phyloP scores from a whole-genome alignment of 2,113 vertebrate species.

The Garra rufa region DNA sequence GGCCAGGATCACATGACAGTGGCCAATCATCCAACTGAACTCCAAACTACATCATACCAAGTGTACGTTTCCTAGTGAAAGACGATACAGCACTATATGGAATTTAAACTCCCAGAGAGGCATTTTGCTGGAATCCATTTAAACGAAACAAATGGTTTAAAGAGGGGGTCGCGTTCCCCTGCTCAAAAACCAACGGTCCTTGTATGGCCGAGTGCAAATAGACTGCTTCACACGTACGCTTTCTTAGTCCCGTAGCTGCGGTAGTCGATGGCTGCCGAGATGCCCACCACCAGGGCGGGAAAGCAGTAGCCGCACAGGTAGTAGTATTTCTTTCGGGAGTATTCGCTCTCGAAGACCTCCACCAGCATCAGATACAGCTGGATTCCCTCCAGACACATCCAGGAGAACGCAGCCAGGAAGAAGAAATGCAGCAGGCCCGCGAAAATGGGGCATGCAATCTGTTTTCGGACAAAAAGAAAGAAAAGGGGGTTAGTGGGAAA shows the following conservation, averaged over 20 bases:
- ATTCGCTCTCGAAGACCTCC: constrained; percentile 92
- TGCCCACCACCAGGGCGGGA: constrained; percentile 90
- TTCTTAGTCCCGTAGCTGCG: constrained; percentile 94
- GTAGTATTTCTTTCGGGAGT: constrained; percentile 91
- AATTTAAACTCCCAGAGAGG: constrained; percentile 46
- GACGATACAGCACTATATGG: neutral
- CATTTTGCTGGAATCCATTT: neutral
- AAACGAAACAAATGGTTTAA: constrained; percentile 32
- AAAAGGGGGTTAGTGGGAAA: constrained; percentile 10
- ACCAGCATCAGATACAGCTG: constrained; percentile 93
- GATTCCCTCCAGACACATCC: constrained; percentile 93
- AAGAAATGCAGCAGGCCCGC: constrained; percentile 92
- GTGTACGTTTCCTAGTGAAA: constrained; percentile 40
- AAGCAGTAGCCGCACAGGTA: constrained; percentile 94
- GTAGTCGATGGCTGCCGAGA: constrained; percentile 92
- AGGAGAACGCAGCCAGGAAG: constrained; percentile 93
- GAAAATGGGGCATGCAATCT: constrained; percentile 92
- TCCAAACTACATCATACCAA: constrained; percentile 23
- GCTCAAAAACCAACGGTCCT: neutral
- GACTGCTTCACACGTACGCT: constrained; percentile 81
- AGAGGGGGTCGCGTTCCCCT: neutral
- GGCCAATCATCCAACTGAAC: constrained; percentile 11
- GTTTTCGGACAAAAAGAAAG: constrained; percentile 18
- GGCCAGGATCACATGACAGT: constrained; percentile 2
- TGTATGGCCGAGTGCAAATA: constrained; percentile 25